A percentile compares a stretch with the other conserved stretches of the same genome.
Evolutionary conservation across 2,113 vertebrate genomes (phyloP).

Genomic region (Vidua macroura): DNA sequence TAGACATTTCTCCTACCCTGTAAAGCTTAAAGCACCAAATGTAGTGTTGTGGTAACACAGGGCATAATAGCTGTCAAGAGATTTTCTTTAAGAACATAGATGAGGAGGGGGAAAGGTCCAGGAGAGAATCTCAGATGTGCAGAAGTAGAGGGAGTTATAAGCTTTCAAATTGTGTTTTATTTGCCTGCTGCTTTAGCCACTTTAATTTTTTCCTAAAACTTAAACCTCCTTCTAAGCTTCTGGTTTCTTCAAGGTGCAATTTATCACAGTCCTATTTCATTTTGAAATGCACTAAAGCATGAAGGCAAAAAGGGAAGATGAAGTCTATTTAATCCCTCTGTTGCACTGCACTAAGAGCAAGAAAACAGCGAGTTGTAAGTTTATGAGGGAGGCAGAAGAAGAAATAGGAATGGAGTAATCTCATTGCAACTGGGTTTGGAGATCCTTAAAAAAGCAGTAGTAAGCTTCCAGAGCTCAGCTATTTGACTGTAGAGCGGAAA

Average conservation of each 20-base stretch:
- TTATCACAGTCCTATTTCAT: conserved; percentile 20
- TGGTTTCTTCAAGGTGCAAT: conserved; percentile 4
- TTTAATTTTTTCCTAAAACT: conserved; percentile 16
- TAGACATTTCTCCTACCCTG: neutral
- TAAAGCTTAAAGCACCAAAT: neutral
- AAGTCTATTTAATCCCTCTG: conserved; percentile 10
- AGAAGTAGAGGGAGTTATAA: neutral
- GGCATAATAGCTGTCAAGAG: neutral
- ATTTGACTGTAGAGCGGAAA: neutral
- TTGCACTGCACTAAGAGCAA: neutral
- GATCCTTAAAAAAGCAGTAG: neutral
- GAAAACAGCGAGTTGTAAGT: neutral
- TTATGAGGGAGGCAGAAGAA: neutral
- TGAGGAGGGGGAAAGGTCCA: neutral
- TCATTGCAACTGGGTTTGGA: neutral
- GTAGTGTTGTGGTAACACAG: neutral
- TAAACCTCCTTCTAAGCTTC: neutral
- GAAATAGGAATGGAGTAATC: neutral
- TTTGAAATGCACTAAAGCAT: conserved; percentile 23
- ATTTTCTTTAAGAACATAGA: neutral
- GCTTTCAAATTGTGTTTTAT: conserved; percentile 20
- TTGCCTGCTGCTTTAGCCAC: neutral
- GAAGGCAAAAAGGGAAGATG: conserved; percentile 22
- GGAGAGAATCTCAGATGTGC: neutral
- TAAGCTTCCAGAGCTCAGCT: neutral